Evolutionary conservation across 2,888 invertebrate species (phyloP), one percentile per base, ranked within the genome.

Genomic region (Sialis lutaria): DNA sequence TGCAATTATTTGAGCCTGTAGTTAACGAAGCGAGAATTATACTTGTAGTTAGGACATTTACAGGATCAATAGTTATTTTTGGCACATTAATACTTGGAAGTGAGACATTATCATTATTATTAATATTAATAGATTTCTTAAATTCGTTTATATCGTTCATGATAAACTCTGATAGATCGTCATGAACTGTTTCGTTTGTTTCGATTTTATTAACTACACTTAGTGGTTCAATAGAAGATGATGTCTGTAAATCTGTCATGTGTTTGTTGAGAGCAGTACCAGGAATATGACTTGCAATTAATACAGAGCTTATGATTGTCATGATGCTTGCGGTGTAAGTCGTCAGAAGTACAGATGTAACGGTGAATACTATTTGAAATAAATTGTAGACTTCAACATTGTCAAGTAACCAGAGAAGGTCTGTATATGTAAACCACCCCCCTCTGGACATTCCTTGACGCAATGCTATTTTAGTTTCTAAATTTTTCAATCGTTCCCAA

Each of bases 401-500:
- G 48, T 67, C 64, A 44, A 74, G 59, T 30, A 79, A 57, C 50
- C 73, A 75, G 53, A 72, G 66, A 46, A 90, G 66, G 68, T 91
- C 90, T 1, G 79, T 72, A 60, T 90, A 90, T 1, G 89, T 86
- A 58, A 82, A 81, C 79, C 83, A 87, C 1, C 88, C 89, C 1
- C 88, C 89, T 30, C 88, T 73, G 52, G 72, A 67, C 33, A 64
- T 64, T 9, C 81, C 84, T 67, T 89, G 81, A 55, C 74, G 74
- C 53, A 77, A 68, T 5, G 91, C 90, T 54, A 92, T 67, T 47
- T 72, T 72, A 50, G 69, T 70, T 65, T 90, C 89, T 49, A 89
- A 65, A 63, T 74, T 70, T 44, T 67, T 60, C 46, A 91, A 64
- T 52, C 83, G 79, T 41, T 72, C 64, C 67, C 85, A 82, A 64